phyloP scores from a whole-genome alignment of 2,888 invertebrate genomes.

The Silvanus unidentatus region DNA sequence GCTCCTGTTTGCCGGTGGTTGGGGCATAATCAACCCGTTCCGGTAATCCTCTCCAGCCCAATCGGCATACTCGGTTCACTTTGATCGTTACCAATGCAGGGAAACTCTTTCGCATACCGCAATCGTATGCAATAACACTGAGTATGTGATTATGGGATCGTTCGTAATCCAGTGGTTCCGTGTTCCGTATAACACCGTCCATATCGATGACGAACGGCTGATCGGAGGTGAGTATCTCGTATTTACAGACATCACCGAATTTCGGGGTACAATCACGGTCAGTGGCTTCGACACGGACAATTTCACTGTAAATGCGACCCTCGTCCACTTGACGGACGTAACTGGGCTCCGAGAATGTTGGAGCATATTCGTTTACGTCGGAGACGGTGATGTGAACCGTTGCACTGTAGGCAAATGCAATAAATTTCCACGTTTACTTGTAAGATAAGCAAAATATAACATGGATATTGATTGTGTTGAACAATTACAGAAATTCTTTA shows the following conservation, averaged over 20 bases:
- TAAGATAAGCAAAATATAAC: no score
- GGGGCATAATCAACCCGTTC: constrained; percentile 84
- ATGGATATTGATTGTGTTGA: no score
- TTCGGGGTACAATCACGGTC: constrained; percentile 94
- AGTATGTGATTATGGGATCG: constrained; percentile 93
- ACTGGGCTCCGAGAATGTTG: constrained; percentile 83
- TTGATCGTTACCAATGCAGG: constrained; percentile 96
- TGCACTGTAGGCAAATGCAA: constrained; percentile 58
- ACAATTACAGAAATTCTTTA: no score
- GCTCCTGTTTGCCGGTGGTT: constrained; percentile 69
- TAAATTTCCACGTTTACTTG: constrained; percentile 6
- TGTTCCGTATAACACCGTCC: constrained; percentile 88
- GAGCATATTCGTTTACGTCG: constrained; percentile 94
- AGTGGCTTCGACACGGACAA: constrained; percentile 84
- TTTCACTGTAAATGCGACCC: constrained; percentile 82
- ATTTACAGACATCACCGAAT: constrained; percentile 94
- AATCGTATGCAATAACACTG: constrained; percentile 94
- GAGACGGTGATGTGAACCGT: constrained; percentile 91
- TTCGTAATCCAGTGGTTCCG: constrained; percentile 87
- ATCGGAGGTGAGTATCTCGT: constrained; percentile 88
- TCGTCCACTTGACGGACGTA: constrained; percentile 90
- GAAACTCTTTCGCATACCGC: constrained; percentile 90
- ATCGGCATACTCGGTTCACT: constrained; percentile 51
- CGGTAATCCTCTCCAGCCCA: constrained; percentile 59
- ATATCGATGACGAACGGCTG: constrained; percentile 88